Evolutionary conservation across 2,113 vertebrate species (phyloP).

Genomic region (Cyanoliseus patagonus): DNA sequence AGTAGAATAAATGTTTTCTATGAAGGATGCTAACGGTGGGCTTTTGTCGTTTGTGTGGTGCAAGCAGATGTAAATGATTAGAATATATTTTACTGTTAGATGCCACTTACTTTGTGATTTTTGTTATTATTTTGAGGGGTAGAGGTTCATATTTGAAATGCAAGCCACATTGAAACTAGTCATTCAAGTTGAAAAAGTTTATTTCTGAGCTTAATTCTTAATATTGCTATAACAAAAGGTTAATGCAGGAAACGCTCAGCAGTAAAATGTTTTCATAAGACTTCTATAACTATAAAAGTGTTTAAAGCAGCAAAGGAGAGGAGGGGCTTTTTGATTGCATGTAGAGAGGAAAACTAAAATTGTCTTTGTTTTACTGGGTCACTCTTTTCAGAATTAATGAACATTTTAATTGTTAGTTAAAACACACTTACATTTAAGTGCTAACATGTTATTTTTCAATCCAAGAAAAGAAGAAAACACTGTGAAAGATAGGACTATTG

Average conservation of each 20-base stretch:
- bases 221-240: slow-evolving; percentile 26
- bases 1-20: slow-evolving; percentile 69
- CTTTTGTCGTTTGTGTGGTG: slow-evolving; percentile 62
- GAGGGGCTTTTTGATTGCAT: slow-evolving; percentile 22
- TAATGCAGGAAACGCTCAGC: slow-evolving; percentile 16
- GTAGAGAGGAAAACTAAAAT: slow-evolving; percentile 28
- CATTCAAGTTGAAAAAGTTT: slow-evolving; percentile 39
- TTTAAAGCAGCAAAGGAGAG: slow-evolving; percentile 24
- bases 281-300: slow-evolving; percentile 10
- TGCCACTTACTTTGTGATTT: slow-evolving; percentile 65
- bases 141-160: slow-evolving; percentile 47
- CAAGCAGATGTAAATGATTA: slow-evolving; percentile 73
- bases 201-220: slow-evolving; percentile 50
- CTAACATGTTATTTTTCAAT: slow-evolving; percentile 65
- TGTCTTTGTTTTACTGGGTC: slow-evolving; percentile 43
- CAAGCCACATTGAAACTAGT: slow-evolving; percentile 45
- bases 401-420: slow-evolving; percentile 63
- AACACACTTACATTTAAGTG: slow-evolving; percentile 61
- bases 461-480: slow-evolving; percentile 79
- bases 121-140: slow-evolving; percentile 11
- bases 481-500: slow-evolving; percentile 67
- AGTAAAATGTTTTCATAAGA: slow-evolving; percentile 47
- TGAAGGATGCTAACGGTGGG: slow-evolving; percentile 68
- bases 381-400: slow-evolving; percentile 57
- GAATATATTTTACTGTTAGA: slow-evolving; percentile 68